Evolutionary conservation across 1,140 invertebrate genomes (phyloP), one percentile per base, ranked within the genome.

Genomic region (Drosophila kepulauana): DNA sequence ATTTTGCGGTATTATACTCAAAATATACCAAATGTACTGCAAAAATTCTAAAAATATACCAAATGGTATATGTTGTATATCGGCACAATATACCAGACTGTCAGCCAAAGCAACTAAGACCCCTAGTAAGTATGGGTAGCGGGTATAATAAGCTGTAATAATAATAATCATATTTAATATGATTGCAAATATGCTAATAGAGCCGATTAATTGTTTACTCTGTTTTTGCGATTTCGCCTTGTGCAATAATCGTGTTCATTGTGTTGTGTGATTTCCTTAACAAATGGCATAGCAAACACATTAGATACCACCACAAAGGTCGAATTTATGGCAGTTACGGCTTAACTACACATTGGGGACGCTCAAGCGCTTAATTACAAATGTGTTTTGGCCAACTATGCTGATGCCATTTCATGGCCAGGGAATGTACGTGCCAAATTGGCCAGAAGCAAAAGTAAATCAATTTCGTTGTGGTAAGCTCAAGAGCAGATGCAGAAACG

Each of bases 281-380:
- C 61, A 78, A 81, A 82, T 82, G 59, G 63, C 58, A 41, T 30
- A 52, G 30, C 54, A 57, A 38, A 57, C 52, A 70, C 51, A 70
- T 66, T 28, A 68, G 58, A 56, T 62, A 43, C 48, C 65, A 45
- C 65, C 65, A 70, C 70, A 65, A 75, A 72, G 62, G 69, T 65
- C 54, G 59, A 86, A 82, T 87, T 87, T 76, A 86, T 86, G 64
- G 71, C 59, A 45, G 45, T 41, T 62, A 51, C 78, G 49, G 66
- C 81, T 78, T 84, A 86, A 85, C 79, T 81, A 75, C 79, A 82
- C 82, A 63, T 67, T 33, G 67, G 82, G 70, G 79, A 86, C 78
- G 41, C 57, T 64, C 35, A 66, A 52, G 49, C 79, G 75, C 79
- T 87, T 87, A 86, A 82, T 86, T 87, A 82, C 82, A 66, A 79